A percentile compares a stretch with the other conserved stretches of the same genome.
Conservation (phyloP, 2,113 vertebrate species). For the Diglossa brunneiventris region DNA sequence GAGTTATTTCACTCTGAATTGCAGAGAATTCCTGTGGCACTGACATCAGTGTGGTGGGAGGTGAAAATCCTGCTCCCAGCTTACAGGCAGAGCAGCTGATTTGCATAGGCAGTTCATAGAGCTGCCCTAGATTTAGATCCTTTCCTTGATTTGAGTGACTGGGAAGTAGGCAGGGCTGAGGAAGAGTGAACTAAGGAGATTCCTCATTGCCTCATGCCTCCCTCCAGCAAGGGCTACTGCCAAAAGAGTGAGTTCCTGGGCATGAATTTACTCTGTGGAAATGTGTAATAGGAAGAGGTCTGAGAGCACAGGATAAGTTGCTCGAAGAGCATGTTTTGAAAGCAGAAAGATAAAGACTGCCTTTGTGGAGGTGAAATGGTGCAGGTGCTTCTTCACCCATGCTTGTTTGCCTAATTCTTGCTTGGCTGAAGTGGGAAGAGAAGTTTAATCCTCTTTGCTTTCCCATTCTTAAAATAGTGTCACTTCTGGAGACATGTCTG, state of each 20-base stretch:
- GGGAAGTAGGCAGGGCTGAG: background rate
- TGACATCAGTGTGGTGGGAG: background rate
- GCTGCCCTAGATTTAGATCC: constrained; percentile 8
- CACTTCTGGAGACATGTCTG: background rate
- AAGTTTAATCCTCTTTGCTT: background rate
- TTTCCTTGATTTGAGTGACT: background rate
- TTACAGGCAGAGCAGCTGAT: background rate
- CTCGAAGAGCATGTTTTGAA: background rate
- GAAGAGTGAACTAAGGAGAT: background rate
- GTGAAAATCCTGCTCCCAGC: background rate
- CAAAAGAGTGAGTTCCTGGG: background rate
- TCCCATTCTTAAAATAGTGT: background rate
- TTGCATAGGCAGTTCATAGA: background rate
- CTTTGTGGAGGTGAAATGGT: accelerated
- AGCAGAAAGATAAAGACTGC: background rate
- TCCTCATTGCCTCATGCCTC: background rate
- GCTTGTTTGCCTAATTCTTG: background rate
- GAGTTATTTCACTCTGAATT: background rate
- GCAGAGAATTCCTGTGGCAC: background rate
- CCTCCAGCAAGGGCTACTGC: background rate
- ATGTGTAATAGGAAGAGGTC: background rate
- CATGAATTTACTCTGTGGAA: background rate
- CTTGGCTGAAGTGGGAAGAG: background rate
- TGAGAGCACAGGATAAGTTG: background rate
- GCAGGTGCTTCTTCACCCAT: background rate